Evolutionary conservation across 23 tunicate genomes (phyloP).

Genomic region (Clavelina lepadiformis): DNA sequence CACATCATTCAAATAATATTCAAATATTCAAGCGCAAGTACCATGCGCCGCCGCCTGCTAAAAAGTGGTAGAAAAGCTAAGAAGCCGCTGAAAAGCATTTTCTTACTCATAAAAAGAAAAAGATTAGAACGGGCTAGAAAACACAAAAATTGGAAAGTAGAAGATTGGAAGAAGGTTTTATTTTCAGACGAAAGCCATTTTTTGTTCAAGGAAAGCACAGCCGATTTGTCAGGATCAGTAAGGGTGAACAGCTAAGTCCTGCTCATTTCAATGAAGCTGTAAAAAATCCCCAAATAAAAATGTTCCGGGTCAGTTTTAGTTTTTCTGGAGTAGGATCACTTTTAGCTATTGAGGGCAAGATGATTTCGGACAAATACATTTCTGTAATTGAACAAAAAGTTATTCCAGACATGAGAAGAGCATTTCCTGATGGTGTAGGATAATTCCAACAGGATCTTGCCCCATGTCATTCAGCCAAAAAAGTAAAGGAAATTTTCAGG

Average conservation of each 20-base stretch:
- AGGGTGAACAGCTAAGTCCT: conserved; percentile 12
- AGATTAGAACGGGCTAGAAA: conserved; percentile 15
- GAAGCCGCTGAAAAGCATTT: conserved; percentile 9
- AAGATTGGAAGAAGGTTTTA: conserved; percentile 19
- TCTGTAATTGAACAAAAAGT: conserved; percentile 1
- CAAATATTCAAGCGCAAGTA: conserved; percentile 6
- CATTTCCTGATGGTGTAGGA: conserved; percentile 20
- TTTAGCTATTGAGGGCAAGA: conserved; percentile 12
- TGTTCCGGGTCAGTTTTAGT: conserved; percentile 3
- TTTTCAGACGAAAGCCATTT: conserved; percentile 11
- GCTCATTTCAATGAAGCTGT: conserved; percentile 10
- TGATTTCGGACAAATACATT: conserved; percentile 17
- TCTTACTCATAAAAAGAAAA: too few species aligned
- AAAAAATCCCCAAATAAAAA: conserved; percentile 13
- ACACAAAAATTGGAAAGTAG: conserved; percentile 9
- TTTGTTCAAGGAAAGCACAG: conserved; percentile 22
- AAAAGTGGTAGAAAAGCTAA: conserved; percentile 19
- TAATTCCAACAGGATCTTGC: conserved; percentile 25
- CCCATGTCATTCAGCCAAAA: conserved; percentile 14
- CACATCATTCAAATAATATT: too few species aligned
- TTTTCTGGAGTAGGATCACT: conserved; percentile 12
- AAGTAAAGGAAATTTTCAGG: conserved; percentile 10
- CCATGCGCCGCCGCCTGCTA: conserved; percentile 3
- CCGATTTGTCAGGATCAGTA: conserved; percentile 6
- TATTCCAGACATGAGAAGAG: conserved; percentile 16